Evolutionary conservation across 2,797 vertebrate genomes (phyloP).

Genomic region (Pseudomugil tenellus): DNA sequence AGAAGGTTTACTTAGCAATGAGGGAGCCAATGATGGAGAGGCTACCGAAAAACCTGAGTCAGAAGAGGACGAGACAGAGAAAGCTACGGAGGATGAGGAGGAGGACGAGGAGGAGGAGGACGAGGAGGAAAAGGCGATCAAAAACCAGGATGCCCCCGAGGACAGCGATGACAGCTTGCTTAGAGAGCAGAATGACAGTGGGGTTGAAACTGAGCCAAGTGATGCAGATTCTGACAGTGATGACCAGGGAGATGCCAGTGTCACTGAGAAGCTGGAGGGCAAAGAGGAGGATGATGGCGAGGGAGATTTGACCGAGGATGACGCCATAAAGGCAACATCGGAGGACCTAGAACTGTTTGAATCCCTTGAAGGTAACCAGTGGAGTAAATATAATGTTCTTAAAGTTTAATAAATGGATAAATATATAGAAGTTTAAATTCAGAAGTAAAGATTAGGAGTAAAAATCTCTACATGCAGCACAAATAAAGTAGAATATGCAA

Average conservation of each 20-base stretch:
- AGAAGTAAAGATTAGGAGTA: neutral
- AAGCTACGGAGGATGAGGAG: neutral
- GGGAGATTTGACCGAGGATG: neutral
- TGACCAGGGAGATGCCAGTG: neutral
- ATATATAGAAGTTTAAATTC: too few species aligned
- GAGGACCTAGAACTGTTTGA: constrained; percentile 1
- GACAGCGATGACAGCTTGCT: neutral
- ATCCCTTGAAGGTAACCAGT: constrained; percentile 43
- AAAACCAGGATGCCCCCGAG: neutral
- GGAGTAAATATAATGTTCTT: neutral
- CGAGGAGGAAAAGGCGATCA: rapidly evolving
- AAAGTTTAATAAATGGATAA: neutral
- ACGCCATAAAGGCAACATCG: constrained; percentile 1
- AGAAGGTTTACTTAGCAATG: rapidly evolving
- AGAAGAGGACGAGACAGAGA: neutral
- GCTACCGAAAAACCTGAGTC: neutral
- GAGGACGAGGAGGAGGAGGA: neutral
- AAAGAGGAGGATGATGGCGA: neutral
- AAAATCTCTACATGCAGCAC: neutral
- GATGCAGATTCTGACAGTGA: neutral
- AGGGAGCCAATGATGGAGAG: neutral
- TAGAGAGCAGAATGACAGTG: neutral
- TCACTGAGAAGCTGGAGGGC: neutral
- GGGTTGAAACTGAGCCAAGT: neutral
- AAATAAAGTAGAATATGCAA: neutral